phyloP scores from a whole-genome alignment of 2,113 vertebrate genomes.

The Amphiprion percula region DNA sequence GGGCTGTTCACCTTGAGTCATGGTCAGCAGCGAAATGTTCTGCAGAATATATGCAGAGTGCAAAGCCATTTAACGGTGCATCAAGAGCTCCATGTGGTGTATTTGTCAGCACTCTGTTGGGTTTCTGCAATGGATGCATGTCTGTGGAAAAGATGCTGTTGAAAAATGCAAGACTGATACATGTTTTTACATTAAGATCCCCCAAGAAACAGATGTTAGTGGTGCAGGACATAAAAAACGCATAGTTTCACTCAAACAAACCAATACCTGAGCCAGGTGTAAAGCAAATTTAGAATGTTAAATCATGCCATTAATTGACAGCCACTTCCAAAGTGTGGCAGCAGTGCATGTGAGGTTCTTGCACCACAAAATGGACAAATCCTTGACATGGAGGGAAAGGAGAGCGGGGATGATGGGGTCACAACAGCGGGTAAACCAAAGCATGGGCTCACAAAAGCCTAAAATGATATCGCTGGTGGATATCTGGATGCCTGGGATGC shows the following conservation, averaged over 20 bases:
- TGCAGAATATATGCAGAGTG: no score
- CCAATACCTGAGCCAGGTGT: not conserved
- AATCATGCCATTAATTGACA: not conserved
- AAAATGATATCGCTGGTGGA: slow-evolving; percentile 81
- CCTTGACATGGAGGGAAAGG: slow-evolving; percentile 29
- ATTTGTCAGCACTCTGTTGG: not conserved
- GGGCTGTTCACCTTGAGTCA: no score
- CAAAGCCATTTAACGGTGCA: no score
- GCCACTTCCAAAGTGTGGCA: not conserved
- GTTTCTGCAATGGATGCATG: not conserved
- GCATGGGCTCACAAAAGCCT: slow-evolving; percentile 67
- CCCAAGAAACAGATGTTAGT: not conserved
- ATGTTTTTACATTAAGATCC: not conserved
- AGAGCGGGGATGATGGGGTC: slow-evolving; percentile 26
- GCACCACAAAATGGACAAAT: not conserved
- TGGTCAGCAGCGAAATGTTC: no score
- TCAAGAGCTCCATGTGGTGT: no score
- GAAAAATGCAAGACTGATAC: not conserved
- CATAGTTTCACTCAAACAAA: not conserved
- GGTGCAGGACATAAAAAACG: not conserved
- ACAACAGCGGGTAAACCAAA: slow-evolving; percentile 54
- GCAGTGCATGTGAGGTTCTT: not conserved
- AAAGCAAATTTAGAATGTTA: not conserved
- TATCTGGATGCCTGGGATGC: slow-evolving; percentile 84
- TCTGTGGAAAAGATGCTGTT: not conserved